These are phyloP conservation scores for Paramisgurnus dabryanus DNA, from an alignment of 2,113 vertebrate genomes.

Conservation along the genomic window DNA sequence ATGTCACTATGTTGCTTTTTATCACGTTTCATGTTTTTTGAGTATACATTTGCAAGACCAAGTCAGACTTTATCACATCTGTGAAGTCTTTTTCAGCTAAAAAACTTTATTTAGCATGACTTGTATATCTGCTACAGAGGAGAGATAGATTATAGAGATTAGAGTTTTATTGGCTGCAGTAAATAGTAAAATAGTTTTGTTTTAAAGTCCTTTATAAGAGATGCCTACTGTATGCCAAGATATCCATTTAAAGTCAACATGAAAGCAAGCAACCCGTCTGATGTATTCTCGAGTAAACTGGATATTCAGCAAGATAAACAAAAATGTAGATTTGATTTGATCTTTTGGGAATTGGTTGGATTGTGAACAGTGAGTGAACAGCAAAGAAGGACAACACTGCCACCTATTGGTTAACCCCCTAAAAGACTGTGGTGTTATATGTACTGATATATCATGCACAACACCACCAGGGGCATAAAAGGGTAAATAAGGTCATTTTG, in stretches of 20 bases:
- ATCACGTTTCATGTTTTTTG: background rate
- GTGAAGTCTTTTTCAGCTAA: background rate
- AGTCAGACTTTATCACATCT: background rate
- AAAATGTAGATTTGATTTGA: background rate
- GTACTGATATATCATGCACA: background rate
- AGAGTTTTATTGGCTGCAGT: background rate
- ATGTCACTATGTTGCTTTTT: background rate
- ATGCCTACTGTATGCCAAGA: background rate
- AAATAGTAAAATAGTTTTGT: background rate
- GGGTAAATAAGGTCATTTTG: background rate
- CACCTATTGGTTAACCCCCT: background rate
- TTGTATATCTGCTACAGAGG: background rate
- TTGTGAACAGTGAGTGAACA: background rate
- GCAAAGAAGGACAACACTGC: background rate
- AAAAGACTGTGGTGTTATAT: background rate
- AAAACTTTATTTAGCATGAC: background rate
- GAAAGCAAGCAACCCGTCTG: background rate
- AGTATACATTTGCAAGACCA: background rate
- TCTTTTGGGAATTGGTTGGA: background rate
- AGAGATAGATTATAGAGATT: background rate
- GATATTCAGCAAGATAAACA: too few species aligned
- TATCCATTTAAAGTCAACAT: conserved; percentile 1
- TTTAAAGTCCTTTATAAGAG: background rate
- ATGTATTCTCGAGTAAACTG: background rate
- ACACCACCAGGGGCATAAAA: background rate